A percentile compares a stretch with the other conserved stretches of the same genome.
Evolutionary conservation across 2,113 vertebrate genomes (phyloP).

Genomic region (Mus pahari): DNA sequence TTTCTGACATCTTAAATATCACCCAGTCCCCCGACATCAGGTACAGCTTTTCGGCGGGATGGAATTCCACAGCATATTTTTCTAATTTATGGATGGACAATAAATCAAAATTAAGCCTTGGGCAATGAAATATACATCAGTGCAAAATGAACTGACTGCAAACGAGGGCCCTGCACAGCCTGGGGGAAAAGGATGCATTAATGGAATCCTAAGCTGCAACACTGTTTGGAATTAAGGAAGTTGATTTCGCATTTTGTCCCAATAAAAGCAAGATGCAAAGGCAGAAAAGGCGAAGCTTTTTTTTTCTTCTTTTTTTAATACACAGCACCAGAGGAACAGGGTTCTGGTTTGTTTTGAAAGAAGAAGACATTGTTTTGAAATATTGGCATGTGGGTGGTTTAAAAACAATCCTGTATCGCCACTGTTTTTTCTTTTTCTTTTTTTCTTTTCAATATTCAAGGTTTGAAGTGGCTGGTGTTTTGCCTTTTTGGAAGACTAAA

Average conservation of each 20-base stretch:
- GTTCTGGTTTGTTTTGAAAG: neutral
- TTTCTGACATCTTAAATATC: constrained; percentile 99
- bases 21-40: constrained; percentile 99
- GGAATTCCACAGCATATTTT: constrained; percentile 99
- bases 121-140: constrained; percentile 99
- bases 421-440: constrained; percentile 8
- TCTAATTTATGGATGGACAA: constrained; percentile 99
- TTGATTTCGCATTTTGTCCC: constrained; percentile 81
- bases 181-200: constrained; percentile 87
- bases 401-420: neutral
- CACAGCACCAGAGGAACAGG: neutral
- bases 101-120: constrained; percentile 99
- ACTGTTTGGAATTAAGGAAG: constrained; percentile 85
- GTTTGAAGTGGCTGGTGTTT: neutral
- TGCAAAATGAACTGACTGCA: constrained; percentile 94
- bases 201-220: constrained; percentile 88
- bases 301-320: constrained; percentile 30
- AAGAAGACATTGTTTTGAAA: constrained; percentile 50
- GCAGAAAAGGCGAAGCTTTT: constrained; percentile 36
- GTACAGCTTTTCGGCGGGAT: constrained; percentile 96
- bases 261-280: constrained; percentile 74
- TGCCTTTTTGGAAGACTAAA: constrained; percentile 48
- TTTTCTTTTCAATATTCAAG: constrained; percentile 41
- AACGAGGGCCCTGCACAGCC: constrained; percentile 93
- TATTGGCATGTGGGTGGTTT: neutral